A percentile compares a stretch with the other conserved stretches of the same genome.
phyloP scores from a whole-genome alignment of 2,113 vertebrate species.

The Chaenogobius annularis region DNA sequence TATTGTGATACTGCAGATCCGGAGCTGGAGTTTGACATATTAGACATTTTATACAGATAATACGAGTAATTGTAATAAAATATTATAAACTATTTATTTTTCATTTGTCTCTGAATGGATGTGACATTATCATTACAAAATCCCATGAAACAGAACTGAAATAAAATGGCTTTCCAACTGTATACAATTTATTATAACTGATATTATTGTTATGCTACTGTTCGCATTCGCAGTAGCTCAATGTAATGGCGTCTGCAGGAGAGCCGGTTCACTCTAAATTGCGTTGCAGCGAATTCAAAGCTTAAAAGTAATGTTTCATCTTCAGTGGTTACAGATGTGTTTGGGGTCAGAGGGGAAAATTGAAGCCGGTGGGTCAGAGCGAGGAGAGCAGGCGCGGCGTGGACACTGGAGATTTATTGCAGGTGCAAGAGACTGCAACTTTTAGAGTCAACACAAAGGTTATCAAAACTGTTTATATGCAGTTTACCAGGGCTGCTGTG shows the following conservation, averaged over 20 bases:
- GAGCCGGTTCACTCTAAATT: neutral
- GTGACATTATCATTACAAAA: too few species aligned
- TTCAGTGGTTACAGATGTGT: conserved; percentile 9
- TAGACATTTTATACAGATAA: too few species aligned
- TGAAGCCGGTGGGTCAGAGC: conserved; percentile 11
- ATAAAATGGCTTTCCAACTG: neutral
- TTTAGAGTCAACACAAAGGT: conserved; percentile 24
- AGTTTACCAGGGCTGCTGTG: conserved; percentile 2
- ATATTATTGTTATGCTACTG: neutral
- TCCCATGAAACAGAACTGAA: neutral
- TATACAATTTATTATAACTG: neutral
- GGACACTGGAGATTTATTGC: conserved; percentile 30
- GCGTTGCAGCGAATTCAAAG: neutral
- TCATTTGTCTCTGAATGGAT: too few species aligned
- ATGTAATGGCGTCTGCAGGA: neutral
- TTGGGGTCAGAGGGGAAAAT: conserved; percentile 1
- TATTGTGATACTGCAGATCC: too few species aligned
- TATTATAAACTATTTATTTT: too few species aligned
- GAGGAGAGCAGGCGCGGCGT: conserved; percentile 17
- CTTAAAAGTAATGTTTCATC: conserved; percentile 10
- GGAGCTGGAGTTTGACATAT: too few species aligned
- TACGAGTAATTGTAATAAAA: too few species aligned
- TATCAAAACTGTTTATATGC: conserved; percentile 14
- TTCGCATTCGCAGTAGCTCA: too few species aligned
- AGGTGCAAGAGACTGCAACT: conserved; percentile 4